A percentile compares a stretch with the other conserved stretches of the same genome.
phyloP scores from a whole-genome alignment of 2,888 invertebrate genomes.

The Anthoptus insignis region DNA sequence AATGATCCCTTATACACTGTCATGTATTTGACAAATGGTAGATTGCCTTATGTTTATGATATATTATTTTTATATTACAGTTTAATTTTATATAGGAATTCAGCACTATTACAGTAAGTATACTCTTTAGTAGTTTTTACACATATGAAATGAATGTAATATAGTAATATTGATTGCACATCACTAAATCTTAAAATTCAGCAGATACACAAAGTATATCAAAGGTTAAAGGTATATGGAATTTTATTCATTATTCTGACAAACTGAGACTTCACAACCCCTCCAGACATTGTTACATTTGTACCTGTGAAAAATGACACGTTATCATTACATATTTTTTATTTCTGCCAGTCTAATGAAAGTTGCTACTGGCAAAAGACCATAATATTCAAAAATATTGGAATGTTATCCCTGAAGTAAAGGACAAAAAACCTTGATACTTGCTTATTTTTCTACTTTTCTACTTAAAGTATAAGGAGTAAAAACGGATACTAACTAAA shows the following conservation, averaged over 20 bases:
- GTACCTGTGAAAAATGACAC: neutral
- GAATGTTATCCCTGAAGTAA: too few relatives aligned
- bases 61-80: neutral
- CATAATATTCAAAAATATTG: too few relatives aligned
- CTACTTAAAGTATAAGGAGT: too few relatives aligned
- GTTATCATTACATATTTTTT: too few relatives aligned
- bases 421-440: too few relatives aligned
- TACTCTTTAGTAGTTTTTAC: too few relatives aligned
- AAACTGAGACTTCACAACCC: slow-evolving; percentile 5
- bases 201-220: neutral
- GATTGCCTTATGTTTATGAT: neutral
- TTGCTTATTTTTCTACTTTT: too few relatives aligned
- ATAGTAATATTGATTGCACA: neutral
- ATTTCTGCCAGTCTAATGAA: too few relatives aligned
- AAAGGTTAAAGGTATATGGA: neutral
- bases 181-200: slow-evolving; percentile 4
- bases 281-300: neutral
- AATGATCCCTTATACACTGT: slow-evolving; percentile 23
- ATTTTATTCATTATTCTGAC: neutral
- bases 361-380: too few relatives aligned
- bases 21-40: neutral
- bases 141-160: neutral
- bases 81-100: neutral
- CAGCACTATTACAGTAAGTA: neutral
- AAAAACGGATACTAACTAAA: too few relatives aligned